These are phyloP conservation scores for Heloderma charlesbogerti DNA, from an alignment of 2,113 vertebrate species.

Conservation along the genomic window DNA sequence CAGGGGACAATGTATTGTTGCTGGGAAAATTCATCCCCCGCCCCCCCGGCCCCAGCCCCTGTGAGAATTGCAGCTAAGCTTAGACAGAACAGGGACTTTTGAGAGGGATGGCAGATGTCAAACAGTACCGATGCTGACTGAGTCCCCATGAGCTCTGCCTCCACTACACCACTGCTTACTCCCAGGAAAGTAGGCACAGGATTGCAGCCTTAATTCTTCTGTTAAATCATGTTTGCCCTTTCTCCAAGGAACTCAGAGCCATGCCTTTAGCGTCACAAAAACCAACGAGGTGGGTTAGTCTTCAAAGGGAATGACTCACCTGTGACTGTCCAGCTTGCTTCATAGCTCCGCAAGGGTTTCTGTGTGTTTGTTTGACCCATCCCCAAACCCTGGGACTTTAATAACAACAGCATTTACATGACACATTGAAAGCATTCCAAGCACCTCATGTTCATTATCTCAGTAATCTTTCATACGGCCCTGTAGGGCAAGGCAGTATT, in stretches of 20 bases:
- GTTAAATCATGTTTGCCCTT: background rate
- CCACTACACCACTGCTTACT: no score
- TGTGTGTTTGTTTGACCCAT: background rate
- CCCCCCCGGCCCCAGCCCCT: no score
- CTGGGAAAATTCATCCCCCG: no score
- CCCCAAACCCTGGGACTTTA: background rate
- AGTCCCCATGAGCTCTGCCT: no score
- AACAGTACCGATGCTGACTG: no score
- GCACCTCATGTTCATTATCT: background rate
- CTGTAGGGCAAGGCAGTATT: no score
- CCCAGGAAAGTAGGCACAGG: no score
- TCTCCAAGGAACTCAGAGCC: background rate
- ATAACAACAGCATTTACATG: background rate
- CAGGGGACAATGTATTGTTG: no score
- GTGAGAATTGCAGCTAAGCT: no score
- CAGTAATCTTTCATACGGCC: background rate
- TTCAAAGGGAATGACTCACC: background rate
- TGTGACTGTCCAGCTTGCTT: background rate
- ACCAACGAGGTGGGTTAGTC: background rate
- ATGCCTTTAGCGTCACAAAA: background rate
- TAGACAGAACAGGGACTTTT: no score
- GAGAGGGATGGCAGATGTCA: no score
- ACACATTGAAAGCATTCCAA: background rate
- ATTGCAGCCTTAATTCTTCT: background rate
- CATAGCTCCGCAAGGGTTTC: background rate